These are phyloP conservation scores for Stictonetta naevosa DNA, from an alignment of 2,113 vertebrate genomes.

Conservation along the genomic window DNA sequence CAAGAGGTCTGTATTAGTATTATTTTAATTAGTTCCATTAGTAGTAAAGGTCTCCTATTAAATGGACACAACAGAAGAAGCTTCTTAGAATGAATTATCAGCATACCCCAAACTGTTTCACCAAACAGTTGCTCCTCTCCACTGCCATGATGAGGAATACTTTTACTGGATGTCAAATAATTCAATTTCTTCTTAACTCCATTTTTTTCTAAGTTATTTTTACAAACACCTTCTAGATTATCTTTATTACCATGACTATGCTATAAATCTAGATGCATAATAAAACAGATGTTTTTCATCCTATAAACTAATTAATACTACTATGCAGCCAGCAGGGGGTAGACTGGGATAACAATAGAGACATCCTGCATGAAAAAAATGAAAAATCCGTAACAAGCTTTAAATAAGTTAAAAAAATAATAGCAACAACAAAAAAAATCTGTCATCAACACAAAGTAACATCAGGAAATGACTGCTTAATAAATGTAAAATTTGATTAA, in stretches of 20 bases:
- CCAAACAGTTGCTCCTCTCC: neutral
- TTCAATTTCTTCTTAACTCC: neutral
- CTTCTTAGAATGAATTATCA: neutral
- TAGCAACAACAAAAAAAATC: neutral
- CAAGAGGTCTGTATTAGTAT: neutral
- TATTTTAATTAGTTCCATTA: neutral
- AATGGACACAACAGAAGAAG: neutral
- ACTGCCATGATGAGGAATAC: neutral
- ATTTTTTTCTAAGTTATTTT: neutral
- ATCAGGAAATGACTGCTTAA: neutral
- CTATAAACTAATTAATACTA: neutral
- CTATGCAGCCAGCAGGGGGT: conserved; percentile 39
- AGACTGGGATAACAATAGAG: neutral
- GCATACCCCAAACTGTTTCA: neutral
- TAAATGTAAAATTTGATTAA: neutral
- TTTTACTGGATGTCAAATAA: neutral
- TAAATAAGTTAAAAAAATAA: neutral
- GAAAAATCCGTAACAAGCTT: neutral
- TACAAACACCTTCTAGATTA: fast-evolving
- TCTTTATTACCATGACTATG: neutral
- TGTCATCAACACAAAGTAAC: neutral
- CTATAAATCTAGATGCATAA: neutral
- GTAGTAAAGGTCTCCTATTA: neutral
- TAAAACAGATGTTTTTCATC: neutral
- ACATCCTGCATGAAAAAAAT: neutral